These are phyloP conservation scores for Gobius niger DNA, from an alignment of 2,113 vertebrate genomes.

Conservation along the genomic window DNA sequence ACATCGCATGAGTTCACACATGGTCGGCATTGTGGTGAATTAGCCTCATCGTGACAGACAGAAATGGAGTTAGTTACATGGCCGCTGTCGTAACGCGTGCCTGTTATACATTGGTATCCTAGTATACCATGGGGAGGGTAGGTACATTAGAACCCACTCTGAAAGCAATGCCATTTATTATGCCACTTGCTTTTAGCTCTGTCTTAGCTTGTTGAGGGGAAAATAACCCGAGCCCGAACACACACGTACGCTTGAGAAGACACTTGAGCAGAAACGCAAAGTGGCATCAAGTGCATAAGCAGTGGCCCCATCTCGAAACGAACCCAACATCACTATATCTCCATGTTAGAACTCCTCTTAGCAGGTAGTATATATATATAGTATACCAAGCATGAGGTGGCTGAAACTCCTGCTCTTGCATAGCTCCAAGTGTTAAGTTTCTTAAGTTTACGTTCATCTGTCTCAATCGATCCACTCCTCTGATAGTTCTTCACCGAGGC, in stretches of 20 bases:
- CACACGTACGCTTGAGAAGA: conserved; percentile 28
- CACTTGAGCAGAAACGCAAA: conserved; percentile 17
- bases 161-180: conserved; percentile 59
- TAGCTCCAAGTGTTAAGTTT: conserved; percentile 58
- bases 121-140: conserved; percentile 60
- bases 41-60: conserved; percentile 74
- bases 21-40: conserved; percentile 74
- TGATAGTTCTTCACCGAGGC: not conserved
- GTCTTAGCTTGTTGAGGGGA: conserved; percentile 17
- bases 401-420: conserved; percentile 5
- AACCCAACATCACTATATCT: not conserved
- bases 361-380: not conserved
- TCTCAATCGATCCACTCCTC: not conserved
- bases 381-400: not conserved
- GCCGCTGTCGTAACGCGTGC: conserved; percentile 55
- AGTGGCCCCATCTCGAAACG: not conserved
- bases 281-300: conserved; percentile 14
- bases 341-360: not conserved
- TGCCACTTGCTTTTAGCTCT: conserved; percentile 62
- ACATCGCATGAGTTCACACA: conserved; percentile 74
- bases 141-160: conserved; percentile 69
- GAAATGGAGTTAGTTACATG: conserved; percentile 72
- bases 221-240: conserved; percentile 23
- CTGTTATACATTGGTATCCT: conserved; percentile 69
- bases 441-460: not conserved